A percentile compares a stretch with the other conserved stretches of the same genome.
Conservation (phyloP, 2,888 invertebrate genomes). For the Blomia tropicalis region DNA sequence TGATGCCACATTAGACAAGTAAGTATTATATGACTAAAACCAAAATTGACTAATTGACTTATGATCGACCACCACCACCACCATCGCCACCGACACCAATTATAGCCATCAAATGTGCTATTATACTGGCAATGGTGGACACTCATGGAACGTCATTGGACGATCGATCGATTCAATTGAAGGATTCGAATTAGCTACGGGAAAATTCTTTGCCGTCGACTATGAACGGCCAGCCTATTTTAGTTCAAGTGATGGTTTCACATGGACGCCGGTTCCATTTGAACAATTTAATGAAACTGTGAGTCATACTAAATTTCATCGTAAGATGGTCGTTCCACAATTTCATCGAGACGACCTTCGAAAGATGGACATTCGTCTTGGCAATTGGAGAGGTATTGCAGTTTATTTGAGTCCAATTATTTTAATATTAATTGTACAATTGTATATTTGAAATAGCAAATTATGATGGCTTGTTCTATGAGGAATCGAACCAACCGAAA, state of each 20-base stretch:
- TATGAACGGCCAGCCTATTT: constrained; percentile 19
- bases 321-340: constrained; percentile 4
- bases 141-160: constrained; percentile 25
- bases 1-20: constrained; percentile 29
- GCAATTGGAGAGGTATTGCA: constrained; percentile 18
- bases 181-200: constrained; percentile 20
- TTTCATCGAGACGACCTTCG: constrained; percentile 14
- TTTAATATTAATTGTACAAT: neutral
- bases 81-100: neutral
- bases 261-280: constrained; percentile 14
- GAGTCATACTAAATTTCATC: constrained; percentile 17
- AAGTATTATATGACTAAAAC: constrained; percentile 15
- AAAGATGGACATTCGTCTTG: constrained; percentile 12
- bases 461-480: constrained; percentile 28
- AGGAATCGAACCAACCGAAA: constrained; percentile 26
- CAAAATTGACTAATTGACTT: neutral
- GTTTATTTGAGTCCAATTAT: neutral
- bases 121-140: constrained; percentile 26
- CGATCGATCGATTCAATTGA: constrained; percentile 20
- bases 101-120: constrained; percentile 27
- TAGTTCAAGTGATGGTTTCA: constrained; percentile 7
- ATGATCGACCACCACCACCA: neutral
- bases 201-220: constrained; percentile 17
- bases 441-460: constrained; percentile 24
- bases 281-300: constrained; percentile 16